These are phyloP conservation scores for Mercenaria mercenaria DNA, from an alignment of 1,140 invertebrate species.

Conservation along the genomic window DNA sequence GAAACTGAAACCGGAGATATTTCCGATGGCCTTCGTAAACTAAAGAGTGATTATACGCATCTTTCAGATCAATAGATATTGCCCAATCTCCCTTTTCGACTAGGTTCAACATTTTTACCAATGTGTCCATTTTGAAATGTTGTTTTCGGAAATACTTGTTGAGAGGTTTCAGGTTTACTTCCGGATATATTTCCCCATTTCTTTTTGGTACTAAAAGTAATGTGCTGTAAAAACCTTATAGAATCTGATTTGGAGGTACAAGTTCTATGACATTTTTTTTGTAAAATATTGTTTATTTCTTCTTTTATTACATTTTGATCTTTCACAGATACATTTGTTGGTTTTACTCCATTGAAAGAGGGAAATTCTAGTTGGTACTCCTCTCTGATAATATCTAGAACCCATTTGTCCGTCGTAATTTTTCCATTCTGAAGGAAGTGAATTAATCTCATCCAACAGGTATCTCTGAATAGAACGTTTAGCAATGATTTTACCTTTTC, in stretches of 20 bases:
- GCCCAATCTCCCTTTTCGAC: no score
- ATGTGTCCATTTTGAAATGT: no score
- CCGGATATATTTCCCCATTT: not conserved
- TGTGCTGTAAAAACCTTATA: constrained; percentile 57
- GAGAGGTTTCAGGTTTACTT: constrained; percentile 44
- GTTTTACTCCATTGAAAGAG: not conserved
- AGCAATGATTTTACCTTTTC: not conserved
- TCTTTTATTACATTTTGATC: not conserved
- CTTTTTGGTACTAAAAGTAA: constrained; percentile 55
- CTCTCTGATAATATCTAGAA: constrained; percentile 55
- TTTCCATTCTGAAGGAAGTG: constrained; percentile 36
- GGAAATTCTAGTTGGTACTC: constrained; percentile 48
- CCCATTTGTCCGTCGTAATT: constrained; percentile 54
- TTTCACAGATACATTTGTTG: not conserved
- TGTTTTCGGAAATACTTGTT: no score
- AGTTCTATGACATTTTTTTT: constrained; percentile 42
- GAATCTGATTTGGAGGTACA: not conserved
- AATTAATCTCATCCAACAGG: constrained; percentile 28
- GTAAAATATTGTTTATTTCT: constrained; percentile 21
- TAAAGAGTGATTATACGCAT: no score
- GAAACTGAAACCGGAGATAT: no score
- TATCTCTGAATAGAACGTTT: not conserved
- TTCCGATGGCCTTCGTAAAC: no score
- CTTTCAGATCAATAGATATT: no score
- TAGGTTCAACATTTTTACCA: no score